A percentile compares a stretch with the other conserved stretches of the same genome.
phyloP scores from a whole-genome alignment of 2,888 invertebrate species.

The Caenorhabditis wallacei region DNA sequence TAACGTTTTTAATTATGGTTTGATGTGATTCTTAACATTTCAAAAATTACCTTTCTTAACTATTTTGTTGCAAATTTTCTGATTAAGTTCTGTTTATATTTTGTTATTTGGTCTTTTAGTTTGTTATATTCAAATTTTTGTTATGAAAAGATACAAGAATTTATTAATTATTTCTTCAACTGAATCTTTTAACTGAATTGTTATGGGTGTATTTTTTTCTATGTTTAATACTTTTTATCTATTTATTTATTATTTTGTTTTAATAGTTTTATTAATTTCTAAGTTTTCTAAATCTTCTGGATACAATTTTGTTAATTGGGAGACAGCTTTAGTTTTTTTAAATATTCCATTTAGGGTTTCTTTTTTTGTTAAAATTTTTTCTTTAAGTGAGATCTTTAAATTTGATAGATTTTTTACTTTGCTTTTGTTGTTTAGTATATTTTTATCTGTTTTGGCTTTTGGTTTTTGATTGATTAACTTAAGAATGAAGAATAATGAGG shows the following conservation, averaged over 20 bases:
- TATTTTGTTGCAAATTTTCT: conserved; percentile 71
- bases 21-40: conserved; percentile 75
- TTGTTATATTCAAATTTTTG: conserved; percentile 73
- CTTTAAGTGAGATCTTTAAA: conserved; percentile 67
- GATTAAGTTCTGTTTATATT: conserved; percentile 59
- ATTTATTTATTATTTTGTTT: conserved; percentile 73
- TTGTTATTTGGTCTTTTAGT: conserved; percentile 68
- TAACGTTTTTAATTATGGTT: conserved; percentile 67
- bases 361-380: conserved; percentile 75
- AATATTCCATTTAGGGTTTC: conserved; percentile 71
- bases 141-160: conserved; percentile 71
- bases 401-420: conserved; percentile 67
- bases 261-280: conserved; percentile 69
- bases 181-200: conserved; percentile 83
- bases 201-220: conserved; percentile 68
- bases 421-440: conserved; percentile 66
- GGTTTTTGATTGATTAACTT: conserved; percentile 84
- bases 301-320: conserved; percentile 68
- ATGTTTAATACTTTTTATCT: conserved; percentile 69
- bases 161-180: conserved; percentile 72
- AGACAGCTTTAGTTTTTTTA: conserved; percentile 70
- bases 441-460: conserved; percentile 84
- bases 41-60: conserved; percentile 87
- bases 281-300: conserved; percentile 56
- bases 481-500: conserved; percentile 65